phyloP scores from a whole-genome alignment of 1,140 invertebrate genomes.

The Caerostris extrusa region DNA sequence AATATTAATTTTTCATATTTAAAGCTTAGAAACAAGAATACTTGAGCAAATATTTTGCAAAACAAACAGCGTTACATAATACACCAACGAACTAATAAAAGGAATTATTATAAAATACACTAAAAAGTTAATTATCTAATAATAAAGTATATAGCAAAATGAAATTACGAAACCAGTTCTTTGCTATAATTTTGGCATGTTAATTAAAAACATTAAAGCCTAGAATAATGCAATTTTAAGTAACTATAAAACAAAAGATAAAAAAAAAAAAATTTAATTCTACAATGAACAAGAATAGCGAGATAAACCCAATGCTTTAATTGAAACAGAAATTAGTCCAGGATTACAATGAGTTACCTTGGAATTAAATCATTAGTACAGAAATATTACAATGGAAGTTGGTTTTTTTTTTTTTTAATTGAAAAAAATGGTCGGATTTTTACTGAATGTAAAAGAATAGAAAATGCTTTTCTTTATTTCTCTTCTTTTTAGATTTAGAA shows the following conservation, averaged over 20 bases:
- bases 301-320: not conserved
- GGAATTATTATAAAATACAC: no score
- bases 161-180: not conserved
- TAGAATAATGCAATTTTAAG: not conserved
- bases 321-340: not conserved
- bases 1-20: no score
- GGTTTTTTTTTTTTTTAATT: no score
- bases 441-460: no score
- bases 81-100: no score
- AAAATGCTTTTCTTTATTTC: no score
- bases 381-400: not conserved
- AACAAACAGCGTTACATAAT: no score
- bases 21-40: no score
- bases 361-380: not conserved
- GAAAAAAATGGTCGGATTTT: no score
- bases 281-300: not conserved
- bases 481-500: no score
- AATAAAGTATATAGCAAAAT: not conserved
- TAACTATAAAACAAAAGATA: not conserved
- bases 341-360: not conserved
- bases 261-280: not conserved
- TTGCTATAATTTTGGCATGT: not conserved
- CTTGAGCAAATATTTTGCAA: no score
- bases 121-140: no score
- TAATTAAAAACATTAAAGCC: not conserved